Percentiles rank a stretch among this genome's conserved stretches.
phyloP scores from a whole-genome alignment of 2,888 invertebrate species.

The Arctia plantaginis region DNA sequence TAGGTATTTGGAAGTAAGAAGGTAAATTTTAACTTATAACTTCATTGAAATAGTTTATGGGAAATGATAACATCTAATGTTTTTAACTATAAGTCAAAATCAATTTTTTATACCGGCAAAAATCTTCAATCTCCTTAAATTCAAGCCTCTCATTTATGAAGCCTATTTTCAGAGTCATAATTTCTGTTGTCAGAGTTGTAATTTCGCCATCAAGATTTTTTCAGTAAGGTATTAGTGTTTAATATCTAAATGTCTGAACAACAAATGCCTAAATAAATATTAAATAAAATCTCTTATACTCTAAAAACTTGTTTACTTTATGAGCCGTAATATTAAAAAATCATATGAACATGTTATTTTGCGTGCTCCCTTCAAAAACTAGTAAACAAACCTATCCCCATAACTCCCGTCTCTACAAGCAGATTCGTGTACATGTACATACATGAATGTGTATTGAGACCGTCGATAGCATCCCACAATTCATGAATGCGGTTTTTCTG shows the following conservation, averaged over 20 bases:
- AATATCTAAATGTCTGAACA: background rate
- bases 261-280: background rate
- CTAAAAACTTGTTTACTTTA: background rate
- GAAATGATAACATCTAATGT: no score
- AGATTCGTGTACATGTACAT: slow-evolving; percentile 17
- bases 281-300: background rate
- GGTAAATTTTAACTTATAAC: no score
- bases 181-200: no score
- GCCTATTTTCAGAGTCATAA: background rate
- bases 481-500: slow-evolving; percentile 23
- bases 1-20: no score
- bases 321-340: background rate
- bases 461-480: slow-evolving; percentile 21
- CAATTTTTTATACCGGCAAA: no score
- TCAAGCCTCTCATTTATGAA: background rate
- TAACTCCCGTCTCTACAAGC: slow-evolving; percentile 11
- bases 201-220: no score
- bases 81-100: no score
- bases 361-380: background rate
- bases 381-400: slow-evolving; percentile 15
- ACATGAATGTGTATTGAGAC: slow-evolving; percentile 5
- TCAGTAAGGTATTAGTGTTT: background rate
- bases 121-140: no score
- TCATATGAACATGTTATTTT: background rate
- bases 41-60: no score